A percentile compares a stretch with the other conserved stretches of the same genome.
Conservation (phyloP, 2,888 invertebrate genomes). For the Nezara viridula region DNA sequence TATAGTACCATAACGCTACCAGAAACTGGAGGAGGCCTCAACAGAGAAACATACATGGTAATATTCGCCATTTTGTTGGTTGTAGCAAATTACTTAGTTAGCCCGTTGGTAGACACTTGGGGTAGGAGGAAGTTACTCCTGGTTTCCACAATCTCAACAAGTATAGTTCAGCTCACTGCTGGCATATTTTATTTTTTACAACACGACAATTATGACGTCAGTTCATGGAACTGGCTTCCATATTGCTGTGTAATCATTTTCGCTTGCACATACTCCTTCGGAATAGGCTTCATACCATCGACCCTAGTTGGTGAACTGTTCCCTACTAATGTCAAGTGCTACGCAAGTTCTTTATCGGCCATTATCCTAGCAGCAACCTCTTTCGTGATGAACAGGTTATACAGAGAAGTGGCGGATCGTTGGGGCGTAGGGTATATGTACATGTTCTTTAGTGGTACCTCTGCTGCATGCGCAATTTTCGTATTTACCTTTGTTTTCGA, state of each 20-base stretch:
- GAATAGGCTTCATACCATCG: slow-evolving; percentile 70
- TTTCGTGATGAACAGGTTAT: slow-evolving; percentile 64
- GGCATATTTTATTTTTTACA: slow-evolving; percentile 64
- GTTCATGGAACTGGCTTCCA: slow-evolving; percentile 70
- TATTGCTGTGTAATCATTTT: slow-evolving; percentile 74
- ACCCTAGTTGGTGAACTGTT: slow-evolving; percentile 65
- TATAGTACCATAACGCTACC: slow-evolving; percentile 77
- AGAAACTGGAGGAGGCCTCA: slow-evolving; percentile 68
- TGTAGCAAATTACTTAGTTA: slow-evolving; percentile 62
- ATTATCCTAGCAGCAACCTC: slow-evolving; percentile 64
- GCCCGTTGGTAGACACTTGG: slow-evolving; percentile 64
- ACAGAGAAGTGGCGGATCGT: slow-evolving; percentile 60
- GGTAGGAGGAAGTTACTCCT: slow-evolving; percentile 65
- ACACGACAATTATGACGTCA: slow-evolving; percentile 65
- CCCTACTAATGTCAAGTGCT: slow-evolving; percentile 65
- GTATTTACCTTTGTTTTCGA: slow-evolving; percentile 64
- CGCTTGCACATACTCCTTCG: slow-evolving; percentile 74
- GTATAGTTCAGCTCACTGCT: slow-evolving; percentile 59
- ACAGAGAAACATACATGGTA: slow-evolving; percentile 63
- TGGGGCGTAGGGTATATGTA: slow-evolving; percentile 64
- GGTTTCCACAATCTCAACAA: slow-evolving; percentile 61
- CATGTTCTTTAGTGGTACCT: slow-evolving; percentile 62
- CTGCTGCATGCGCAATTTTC: slow-evolving; percentile 62
- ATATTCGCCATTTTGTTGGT: slow-evolving; percentile 64
- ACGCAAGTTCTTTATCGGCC: slow-evolving; percentile 65